A percentile compares a stretch with the other conserved stretches of the same genome.
phyloP scores from a whole-genome alignment of 2,888 invertebrate species.

The Drosophila melanosoma region DNA sequence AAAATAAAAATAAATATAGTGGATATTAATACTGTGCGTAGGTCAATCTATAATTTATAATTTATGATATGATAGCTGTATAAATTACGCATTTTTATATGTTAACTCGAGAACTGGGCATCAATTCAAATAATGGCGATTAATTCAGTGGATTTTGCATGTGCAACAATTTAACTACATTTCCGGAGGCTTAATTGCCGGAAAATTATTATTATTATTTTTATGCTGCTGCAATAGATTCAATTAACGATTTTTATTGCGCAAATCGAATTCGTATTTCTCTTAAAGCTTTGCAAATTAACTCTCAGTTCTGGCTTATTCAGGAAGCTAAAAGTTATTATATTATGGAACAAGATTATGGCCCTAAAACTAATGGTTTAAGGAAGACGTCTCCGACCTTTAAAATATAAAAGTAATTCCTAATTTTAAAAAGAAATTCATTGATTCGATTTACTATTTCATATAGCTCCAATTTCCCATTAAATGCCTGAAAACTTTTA shows the following conservation, averaged over 20 bases:
- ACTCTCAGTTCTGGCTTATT: neutral
- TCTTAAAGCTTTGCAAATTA: neutral
- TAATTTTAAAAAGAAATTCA: rapidly evolving
- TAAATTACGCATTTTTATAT: conserved; percentile 39
- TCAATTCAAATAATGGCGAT: conserved; percentile 40
- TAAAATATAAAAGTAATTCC: neutral
- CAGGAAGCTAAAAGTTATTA: neutral
- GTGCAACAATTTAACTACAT: conserved; percentile 24
- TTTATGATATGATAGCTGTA: conserved; percentile 27
- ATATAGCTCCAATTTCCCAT: neutral
- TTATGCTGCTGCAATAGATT: conserved; percentile 9
- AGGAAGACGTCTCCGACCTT: neutral
- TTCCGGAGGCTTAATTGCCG: conserved; percentile 28
- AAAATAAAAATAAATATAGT: conserved; percentile 3
- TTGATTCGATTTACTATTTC: neutral
- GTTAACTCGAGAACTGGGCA: conserved; percentile 20
- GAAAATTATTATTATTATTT: conserved; percentile 17
- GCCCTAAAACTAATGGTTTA: neutral
- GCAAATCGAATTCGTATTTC: neutral
- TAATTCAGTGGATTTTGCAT: conserved; percentile 29
- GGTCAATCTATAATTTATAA: conserved; percentile 23
- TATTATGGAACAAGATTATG: neutral
- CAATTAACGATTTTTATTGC: conserved; percentile 3
- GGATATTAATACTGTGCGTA: conserved; percentile 11
- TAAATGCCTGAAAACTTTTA: too few relatives aligned